Evolutionary conservation across 2,888 invertebrate species (phyloP), one percentile per base, ranked within the genome.

Genomic region (Xylota segnis): DNA sequence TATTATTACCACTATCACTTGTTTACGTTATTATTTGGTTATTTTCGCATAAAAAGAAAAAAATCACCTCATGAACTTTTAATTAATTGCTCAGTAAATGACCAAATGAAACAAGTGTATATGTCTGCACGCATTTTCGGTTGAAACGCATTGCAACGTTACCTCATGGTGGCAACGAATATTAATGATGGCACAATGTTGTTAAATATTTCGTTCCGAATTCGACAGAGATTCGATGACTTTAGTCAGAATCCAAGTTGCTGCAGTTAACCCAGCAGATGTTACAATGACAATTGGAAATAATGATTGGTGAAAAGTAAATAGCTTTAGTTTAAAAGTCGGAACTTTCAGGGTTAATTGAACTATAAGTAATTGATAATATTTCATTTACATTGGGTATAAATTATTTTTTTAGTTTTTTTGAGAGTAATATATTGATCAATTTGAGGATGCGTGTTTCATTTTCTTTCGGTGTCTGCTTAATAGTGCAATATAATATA

Each of bases 1-100:
- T 63, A 0, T 29, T 45, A 18, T 45, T 47, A 16, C 4, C 12
- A 47, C 23, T 63, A 34, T 45, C 16, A 32, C 12, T 45, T 45
- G 32, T 47, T 32, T 6, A 12, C 18, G 10, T n/a, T 37, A 23
- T 37, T 9, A 45, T 18, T n/a, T 29, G 23, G 12, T 59, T 40
- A 59, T 23, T 10, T 2, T 6, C 16, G 7, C n/a, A 23, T 9
- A 27, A 4, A 10, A 16, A 16, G 9, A 45, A 14, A 9, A n/a
- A 47, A 5, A 16, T 45, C 16, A 43, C 32, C 29, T 47, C 6
- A 45, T 61, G 14, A 23, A 2, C 45, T 29, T 61, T 43, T 29
- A 63, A 63, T 43, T 45, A 63, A 63, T 63, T 63, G 63, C 27
- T 12, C 29, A 32, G 29, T 18, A 47, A 63, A 47, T 16, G 45